These are phyloP conservation scores for Entomobrya multifasciata DNA, from an alignment of 2,888 invertebrate genomes.

Conservation along the genomic window DNA sequence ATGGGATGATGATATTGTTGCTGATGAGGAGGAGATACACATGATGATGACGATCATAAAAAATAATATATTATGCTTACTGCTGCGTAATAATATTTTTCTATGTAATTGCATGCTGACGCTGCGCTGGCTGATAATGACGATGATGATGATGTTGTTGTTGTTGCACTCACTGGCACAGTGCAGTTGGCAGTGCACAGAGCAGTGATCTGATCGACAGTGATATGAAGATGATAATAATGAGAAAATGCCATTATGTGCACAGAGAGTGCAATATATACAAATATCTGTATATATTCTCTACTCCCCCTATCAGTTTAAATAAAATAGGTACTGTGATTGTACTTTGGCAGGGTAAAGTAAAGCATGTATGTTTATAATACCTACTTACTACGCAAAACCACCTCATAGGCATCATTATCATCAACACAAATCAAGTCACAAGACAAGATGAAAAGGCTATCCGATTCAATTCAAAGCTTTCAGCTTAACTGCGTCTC, in stretches of 20 bases:
- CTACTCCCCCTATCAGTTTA: not conserved
- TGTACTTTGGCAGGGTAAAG: not conserved
- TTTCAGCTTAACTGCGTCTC: not conserved
- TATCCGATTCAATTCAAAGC: not conserved
- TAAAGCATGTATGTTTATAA: not conserved
- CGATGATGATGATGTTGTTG: too few species aligned
- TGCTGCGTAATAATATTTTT: not conserved
- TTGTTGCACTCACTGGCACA: conserved; percentile 52
- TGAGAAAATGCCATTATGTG: conserved; percentile 2
- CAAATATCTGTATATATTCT: not conserved
- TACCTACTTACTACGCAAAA: conserved; percentile 41
- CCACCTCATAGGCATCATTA: too few species aligned
- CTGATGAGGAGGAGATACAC: not conserved
- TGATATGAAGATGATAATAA: not conserved
- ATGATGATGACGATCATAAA: conserved; percentile 20
- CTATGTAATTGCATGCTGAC: too few species aligned
- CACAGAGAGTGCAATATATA: not conserved
- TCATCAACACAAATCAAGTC: conserved; percentile 43
- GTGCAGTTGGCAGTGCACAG: too few species aligned
- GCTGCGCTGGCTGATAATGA: too few species aligned
- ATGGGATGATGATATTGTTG: conserved; percentile 23
- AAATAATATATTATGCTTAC: conserved; percentile 11
- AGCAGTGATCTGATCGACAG: too few species aligned
- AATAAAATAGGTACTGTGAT: conserved; percentile 14
- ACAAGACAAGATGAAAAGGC: not conserved